phyloP scores from a whole-genome alignment of 2,888 invertebrate species.

The Pecten maximus region DNA sequence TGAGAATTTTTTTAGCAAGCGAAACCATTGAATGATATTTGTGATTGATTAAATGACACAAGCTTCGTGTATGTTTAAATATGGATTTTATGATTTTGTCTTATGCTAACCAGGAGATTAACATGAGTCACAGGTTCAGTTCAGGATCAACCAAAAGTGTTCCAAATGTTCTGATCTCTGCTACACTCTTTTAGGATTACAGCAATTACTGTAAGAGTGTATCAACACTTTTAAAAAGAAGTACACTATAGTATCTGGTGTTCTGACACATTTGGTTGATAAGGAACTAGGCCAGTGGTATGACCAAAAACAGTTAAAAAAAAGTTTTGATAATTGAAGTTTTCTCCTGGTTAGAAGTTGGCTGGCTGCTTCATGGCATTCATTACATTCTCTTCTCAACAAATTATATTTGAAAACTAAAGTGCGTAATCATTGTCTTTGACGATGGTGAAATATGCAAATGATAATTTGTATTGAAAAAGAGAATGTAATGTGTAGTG shows the following conservation, averaged over 20 bases:
- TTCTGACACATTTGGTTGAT: background rate
- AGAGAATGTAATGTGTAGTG: constrained; percentile 23
- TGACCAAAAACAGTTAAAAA: background rate
- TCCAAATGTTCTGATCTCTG: background rate
- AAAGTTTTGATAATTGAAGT: background rate
- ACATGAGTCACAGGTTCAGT: background rate
- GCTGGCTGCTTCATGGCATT: background rate
- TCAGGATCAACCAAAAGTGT: background rate
- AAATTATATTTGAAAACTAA: background rate
- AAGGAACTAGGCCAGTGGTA: background rate
- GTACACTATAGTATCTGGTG: background rate
- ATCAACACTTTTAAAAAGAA: background rate
- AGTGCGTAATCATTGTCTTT: background rate
- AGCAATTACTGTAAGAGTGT: background rate
- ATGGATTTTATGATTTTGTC: constrained; percentile 2
- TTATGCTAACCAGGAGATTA: constrained; percentile 5
- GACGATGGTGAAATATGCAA: background rate
- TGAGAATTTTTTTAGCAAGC: background rate
- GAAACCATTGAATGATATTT: background rate
- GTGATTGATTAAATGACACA: constrained; percentile 13
- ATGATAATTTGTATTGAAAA: constrained; percentile 1
- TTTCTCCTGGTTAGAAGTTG: constrained; percentile 13
- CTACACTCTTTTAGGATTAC: background rate
- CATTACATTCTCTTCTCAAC: background rate
- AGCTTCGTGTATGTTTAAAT: background rate